These are phyloP conservation scores for Pasiphila rectangulata DNA, from an alignment of 2,888 invertebrate species.

Conservation along the genomic window DNA sequence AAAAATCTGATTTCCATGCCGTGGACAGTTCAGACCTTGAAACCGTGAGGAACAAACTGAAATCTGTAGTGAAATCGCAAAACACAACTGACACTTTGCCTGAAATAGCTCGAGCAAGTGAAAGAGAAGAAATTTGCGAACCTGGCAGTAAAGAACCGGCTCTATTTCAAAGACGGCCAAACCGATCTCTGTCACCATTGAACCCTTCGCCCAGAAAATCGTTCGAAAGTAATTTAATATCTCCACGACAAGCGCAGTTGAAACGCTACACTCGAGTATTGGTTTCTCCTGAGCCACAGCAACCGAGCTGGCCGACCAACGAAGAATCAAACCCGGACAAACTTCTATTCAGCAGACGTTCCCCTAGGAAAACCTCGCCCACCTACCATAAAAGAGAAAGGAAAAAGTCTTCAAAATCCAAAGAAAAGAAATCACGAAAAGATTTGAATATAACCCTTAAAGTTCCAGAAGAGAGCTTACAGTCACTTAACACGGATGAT, in stretches of 20 bases:
- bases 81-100: constrained; percentile 55
- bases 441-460: constrained; percentile 70
- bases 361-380: constrained; percentile 50
- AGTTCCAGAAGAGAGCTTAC: constrained; percentile 66
- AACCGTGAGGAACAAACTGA: constrained; percentile 59
- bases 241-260: constrained; percentile 22
- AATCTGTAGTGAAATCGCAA: constrained; percentile 48
- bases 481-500: constrained; percentile 65
- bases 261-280: constrained; percentile 63
- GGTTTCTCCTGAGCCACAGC: constrained; percentile 57
- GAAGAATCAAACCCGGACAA: constrained; percentile 37
- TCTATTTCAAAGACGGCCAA: constrained; percentile 67
- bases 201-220: constrained; percentile 22
- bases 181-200: constrained; percentile 38
- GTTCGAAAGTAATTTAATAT: constrained; percentile 18
- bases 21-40: constrained; percentile 48
- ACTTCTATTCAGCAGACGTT: constrained; percentile 56
- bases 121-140: constrained; percentile 54
- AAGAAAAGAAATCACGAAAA: constrained; percentile 40
- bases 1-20: constrained; percentile 33
- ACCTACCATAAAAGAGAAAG: constrained; percentile 57
- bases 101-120: constrained; percentile 62
- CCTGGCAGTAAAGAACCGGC: constrained; percentile 69
- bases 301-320: constrained; percentile 39
- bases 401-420: constrained; percentile 52